Base-by-base conservation (phyloP, 2,113 vertebrate species). In the Platycercus adscitus region DNA sequence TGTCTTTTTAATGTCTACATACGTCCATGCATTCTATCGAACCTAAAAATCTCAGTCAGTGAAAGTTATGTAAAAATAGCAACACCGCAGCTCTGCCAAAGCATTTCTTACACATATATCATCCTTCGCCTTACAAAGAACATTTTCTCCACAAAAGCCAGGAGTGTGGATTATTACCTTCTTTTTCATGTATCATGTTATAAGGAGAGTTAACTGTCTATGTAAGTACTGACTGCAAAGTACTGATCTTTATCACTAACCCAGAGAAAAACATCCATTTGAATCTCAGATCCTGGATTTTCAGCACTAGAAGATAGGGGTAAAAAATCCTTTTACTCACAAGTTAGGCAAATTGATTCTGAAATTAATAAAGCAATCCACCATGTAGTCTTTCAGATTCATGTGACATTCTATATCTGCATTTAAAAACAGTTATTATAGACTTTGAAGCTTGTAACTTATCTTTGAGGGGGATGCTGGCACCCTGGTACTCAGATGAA, bases 401-500 rank as follows among this genome's bases (percentile, higher is more conserved):
- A n/a, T 4, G 2, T 56, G 64, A 4, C 11, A 8, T 55, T 68
- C 37, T 37, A 81, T n/a, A 77, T 4, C 9, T 65, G 2, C 17
- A 46, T 82, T 85, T 73, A 21, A 85, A 81, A 75, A 13, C 5
- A 58, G 8, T 28, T 44, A n/a, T 46, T 64, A 70, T 2, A 52
- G 11, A 47, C 28, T 79, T 91, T 1, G 15, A 87, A 88, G 56
- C 7, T 86, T 9, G 0, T 5, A 53, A 12, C 3, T 82, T 28
- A n/a, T 29, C 18, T 81, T 23, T 79, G 21, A 60, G 14, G 6
- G 1, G 1, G 1, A 1, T 24, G 14, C 23, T 68, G 15, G 5
- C 25, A 77, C 37, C 16, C 21, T 25, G 21, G 9, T 28, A 44
- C 7, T 28, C 52, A 60, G 17, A 29, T 23, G 10, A 91, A 77